Evolutionary conservation across 1,140 invertebrate species (phyloP), one percentile per base, ranked within the genome.

Genomic region (Macrosteles quadrilineatus): DNA sequence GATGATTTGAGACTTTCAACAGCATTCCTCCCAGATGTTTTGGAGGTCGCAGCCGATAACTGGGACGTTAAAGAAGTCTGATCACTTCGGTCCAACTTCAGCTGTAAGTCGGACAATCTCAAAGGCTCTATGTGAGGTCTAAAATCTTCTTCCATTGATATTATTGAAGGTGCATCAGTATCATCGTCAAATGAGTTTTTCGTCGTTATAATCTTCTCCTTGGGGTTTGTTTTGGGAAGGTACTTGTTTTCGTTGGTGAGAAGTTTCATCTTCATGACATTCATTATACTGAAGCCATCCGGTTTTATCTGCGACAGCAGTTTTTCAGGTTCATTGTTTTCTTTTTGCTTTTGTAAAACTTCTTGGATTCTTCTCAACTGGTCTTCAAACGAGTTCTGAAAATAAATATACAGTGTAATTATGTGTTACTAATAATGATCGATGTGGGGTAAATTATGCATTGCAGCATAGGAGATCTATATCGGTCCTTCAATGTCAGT

Each of bases 111-210:
- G 25, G 55, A 59, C 4, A 59, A 29, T 59, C 55, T 25, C 21
- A 59, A n/a, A 27, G 55, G 55, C 12, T 59, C 55, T 27, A 9
- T 14, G 6, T 9, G 55, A 59, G 23, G 12, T 59, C 23, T 25
- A 25, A 59, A 59, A 59, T 59, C 55, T 19, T 50, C 47, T 25
- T 59, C 55, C 55, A 59, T 59, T 4, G 55, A 59, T n/a, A 27
- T n/a, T 59, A 59, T 59, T 25, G 55, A 59, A 25, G 55, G 55
- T 2, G 55, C 55, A 29, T 59, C 55, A 9, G 55, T 59, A 11
- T 59, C 55, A 59, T 59, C 55, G 6, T 59, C 55, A 2, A 59
- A 12, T 9, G 55, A 59, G 27, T 12, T 9, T 30, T 23, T 25
- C 6, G 14, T n/a, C 9, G 25, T 21, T 27, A 59, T 27, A 11